Conservation (phyloP, 2,888 invertebrate species). For the Sacculina carcini region DNA sequence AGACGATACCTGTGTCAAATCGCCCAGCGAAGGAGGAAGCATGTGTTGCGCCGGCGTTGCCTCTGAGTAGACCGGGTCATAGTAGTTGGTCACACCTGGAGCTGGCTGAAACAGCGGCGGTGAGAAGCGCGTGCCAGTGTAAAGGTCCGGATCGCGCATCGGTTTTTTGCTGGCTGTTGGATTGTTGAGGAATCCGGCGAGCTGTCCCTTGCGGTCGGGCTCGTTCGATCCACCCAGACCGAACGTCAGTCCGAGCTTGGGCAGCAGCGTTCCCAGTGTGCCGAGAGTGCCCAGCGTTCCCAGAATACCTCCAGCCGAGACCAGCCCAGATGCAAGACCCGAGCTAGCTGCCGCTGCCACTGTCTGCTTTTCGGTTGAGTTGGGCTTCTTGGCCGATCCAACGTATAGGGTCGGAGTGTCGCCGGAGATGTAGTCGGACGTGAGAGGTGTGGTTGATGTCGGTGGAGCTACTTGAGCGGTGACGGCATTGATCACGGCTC, state of each 20-base stretch:
- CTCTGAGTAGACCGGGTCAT: no score
- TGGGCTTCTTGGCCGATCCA: constrained; percentile 16
- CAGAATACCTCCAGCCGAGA: not conserved
- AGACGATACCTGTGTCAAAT: no score
- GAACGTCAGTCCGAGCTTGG: not conserved
- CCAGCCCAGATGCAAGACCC: not conserved
- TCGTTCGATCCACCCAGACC: not conserved
- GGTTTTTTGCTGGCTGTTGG: not conserved
- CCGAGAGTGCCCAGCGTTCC: not conserved
- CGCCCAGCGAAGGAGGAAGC: no score
- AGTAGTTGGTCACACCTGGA: not conserved
- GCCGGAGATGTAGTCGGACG: constrained; percentile 24
- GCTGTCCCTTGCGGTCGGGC: not conserved
- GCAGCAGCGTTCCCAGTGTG: not conserved
- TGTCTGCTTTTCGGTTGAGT: not conserved
- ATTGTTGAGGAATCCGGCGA: not conserved
- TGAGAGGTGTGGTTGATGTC: constrained; percentile 6
- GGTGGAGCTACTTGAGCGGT: constrained; percentile 8
- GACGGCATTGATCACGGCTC: constrained; percentile 14
- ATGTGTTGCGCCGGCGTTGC: no score
- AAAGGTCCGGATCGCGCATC: not conserved
- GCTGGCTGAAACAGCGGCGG: not conserved
- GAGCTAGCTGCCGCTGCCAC: not conserved
- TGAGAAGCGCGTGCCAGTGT: not conserved
- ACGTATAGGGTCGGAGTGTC: constrained; percentile 34